phyloP scores from a whole-genome alignment of 2,797 vertebrate genomes.

The Helarctos malayanus region DNA sequence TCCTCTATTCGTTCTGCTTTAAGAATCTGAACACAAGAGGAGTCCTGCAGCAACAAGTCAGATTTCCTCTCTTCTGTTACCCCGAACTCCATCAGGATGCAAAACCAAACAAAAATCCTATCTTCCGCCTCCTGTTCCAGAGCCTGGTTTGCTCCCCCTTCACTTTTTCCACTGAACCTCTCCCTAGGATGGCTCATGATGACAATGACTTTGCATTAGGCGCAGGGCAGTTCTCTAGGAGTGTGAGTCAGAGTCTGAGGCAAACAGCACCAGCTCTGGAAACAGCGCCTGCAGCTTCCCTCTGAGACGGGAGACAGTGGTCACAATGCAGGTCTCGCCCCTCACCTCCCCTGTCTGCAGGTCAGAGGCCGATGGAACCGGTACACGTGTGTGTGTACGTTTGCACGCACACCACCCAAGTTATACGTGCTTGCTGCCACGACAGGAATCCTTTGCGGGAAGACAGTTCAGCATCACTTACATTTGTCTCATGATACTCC shows the following conservation, averaged over 20 bases:
- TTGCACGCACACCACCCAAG: neutral
- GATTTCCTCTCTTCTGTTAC: constrained; percentile 21
- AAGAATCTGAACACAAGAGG: constrained; percentile 64
- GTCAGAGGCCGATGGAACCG: neutral
- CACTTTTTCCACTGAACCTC: constrained; percentile 16
- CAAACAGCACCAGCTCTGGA: constrained; percentile 38
- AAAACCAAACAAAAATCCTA: neutral
- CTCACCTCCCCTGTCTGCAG: neutral
- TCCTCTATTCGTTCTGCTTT: constrained; percentile 44
- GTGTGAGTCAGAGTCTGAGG: constrained; percentile 65
- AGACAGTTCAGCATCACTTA: neutral
- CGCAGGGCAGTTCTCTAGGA: neutral
- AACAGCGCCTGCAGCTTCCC: neutral
- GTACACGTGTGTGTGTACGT: neutral
- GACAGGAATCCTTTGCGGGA: neutral
- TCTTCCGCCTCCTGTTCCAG: neutral
- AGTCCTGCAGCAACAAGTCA: constrained; percentile 26
- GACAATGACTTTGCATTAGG: constrained; percentile 61
- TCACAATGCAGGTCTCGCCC: neutral
- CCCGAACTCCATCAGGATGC: neutral
- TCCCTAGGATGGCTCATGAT: neutral
- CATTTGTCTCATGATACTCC: neutral
- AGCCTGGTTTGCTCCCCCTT: neutral
- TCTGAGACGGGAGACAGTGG: neutral
- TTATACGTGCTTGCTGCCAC: neutral